phyloP scores from a whole-genome alignment of 2,113 vertebrate genomes.

The Nerophis ophidion region DNA sequence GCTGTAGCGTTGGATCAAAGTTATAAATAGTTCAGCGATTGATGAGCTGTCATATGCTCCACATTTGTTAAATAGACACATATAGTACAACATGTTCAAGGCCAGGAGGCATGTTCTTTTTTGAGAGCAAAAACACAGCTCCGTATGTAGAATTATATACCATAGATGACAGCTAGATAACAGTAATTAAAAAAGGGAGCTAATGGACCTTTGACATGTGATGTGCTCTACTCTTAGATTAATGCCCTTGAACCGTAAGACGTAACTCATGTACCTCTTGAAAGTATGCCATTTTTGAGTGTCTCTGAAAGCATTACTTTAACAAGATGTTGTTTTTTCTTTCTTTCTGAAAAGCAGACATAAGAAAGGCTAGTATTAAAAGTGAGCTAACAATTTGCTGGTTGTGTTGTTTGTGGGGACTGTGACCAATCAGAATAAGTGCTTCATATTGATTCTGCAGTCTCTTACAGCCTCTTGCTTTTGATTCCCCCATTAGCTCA shows the following conservation, averaged over 20 bases:
- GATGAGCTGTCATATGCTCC: conserved; percentile 50
- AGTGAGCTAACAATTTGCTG: conserved; percentile 34
- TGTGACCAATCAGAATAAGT: conserved; percentile 69
- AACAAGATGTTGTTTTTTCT: not conserved
- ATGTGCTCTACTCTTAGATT: conserved; percentile 9
- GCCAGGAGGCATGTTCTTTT: conserved; percentile 39
- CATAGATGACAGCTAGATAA: conserved; percentile 17
- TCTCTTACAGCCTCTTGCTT: conserved; percentile 43
- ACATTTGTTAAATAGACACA: conserved; percentile 45
- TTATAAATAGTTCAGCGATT: conserved; percentile 45
- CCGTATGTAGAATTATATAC: conserved; percentile 7
- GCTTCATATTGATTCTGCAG: conserved; percentile 61
- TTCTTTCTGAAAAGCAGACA: conserved; percentile 26
- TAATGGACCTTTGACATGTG: conserved; percentile 7
- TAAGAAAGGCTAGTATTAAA: conserved; percentile 29
- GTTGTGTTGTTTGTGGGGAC: conserved; percentile 46
- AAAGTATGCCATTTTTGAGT: not conserved
- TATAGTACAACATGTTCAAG: conserved; percentile 36
- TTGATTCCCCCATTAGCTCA: conserved; percentile 64
- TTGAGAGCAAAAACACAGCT: conserved; percentile 14
- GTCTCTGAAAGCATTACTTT: conserved; percentile 16
- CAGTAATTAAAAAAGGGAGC: conserved; percentile 11
- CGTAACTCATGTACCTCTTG: not conserved
- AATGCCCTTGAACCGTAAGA: conserved; percentile 2
- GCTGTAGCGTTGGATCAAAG: conserved; percentile 34